phyloP scores from a whole-genome alignment of 2,888 invertebrate species.

The Rhagonycha fulva region DNA sequence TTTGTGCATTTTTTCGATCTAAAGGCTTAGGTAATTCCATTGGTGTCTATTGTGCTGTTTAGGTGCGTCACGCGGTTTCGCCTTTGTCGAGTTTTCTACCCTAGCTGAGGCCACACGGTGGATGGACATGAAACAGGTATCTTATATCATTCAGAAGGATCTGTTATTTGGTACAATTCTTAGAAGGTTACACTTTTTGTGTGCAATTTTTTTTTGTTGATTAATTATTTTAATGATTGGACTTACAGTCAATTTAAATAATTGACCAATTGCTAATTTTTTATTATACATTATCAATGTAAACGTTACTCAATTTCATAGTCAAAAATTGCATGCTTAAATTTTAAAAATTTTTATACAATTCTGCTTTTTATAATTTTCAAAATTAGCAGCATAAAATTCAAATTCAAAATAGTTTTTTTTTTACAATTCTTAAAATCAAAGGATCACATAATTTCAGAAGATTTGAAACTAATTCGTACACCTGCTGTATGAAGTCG shows the following conservation, averaged over 20 bases:
- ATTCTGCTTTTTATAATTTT: background rate
- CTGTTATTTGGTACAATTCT: constrained; percentile 24
- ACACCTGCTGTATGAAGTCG: constrained; percentile 45
- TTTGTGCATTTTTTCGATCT: constrained; percentile 61
- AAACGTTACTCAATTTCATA: background rate
- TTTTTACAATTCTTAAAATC: background rate
- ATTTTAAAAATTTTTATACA: background rate
- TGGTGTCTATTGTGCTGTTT: constrained; percentile 66
- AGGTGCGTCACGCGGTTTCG: constrained; percentile 89
- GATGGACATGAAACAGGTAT: constrained; percentile 91
- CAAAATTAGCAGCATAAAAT: constrained; percentile 1
- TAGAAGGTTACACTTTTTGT: constrained; percentile 16
- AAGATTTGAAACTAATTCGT: constrained; percentile 21
- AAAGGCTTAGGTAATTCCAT: constrained; percentile 54
- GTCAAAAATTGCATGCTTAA: background rate
- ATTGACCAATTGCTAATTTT: background rate
- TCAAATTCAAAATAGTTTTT: background rate
- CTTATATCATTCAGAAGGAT: constrained; percentile 46
- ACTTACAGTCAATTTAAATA: background rate
- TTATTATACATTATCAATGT: background rate
- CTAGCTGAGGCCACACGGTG: constrained; percentile 85
- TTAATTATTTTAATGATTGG: background rate
- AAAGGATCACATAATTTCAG: constrained; percentile 9
- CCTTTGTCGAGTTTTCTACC: constrained; percentile 92
- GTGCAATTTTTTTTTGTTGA: constrained; percentile 5